phyloP scores from a whole-genome alignment of 2,888 invertebrate species.

The Chromoteleia sp. region DNA sequence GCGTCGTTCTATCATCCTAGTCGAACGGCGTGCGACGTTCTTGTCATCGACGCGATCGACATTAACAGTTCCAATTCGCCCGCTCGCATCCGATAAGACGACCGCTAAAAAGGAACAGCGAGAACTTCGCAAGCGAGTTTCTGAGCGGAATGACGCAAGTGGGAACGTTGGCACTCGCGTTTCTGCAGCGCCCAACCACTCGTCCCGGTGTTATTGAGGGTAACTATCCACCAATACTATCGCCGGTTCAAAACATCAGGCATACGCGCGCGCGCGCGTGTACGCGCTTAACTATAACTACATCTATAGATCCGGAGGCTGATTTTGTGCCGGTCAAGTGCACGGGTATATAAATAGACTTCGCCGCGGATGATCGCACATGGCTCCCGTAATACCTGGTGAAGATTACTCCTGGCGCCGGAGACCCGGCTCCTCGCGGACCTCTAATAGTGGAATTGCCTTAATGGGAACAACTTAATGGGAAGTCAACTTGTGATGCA shows the following conservation, averaged over 20 bases:
- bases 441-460: conserved; percentile 75
- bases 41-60: conserved; percentile 10
- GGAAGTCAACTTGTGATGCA: conserved; percentile 78
- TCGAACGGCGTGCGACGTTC: conserved; percentile 1
- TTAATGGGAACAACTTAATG: conserved; percentile 74
- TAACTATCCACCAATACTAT: conserved; percentile 21
- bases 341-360: conserved; percentile 73
- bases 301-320: conserved; percentile 15
- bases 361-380: conserved; percentile 62
- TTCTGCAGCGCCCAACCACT: conserved; percentile 31
- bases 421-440: conserved; percentile 21
- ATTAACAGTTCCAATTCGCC: conserved; percentile 30
- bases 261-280: not conserved
- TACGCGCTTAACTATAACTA: not conserved
- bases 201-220: conserved; percentile 48
- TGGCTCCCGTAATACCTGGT: conserved; percentile 70
- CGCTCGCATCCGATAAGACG: conserved; percentile 41
- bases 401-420: conserved; percentile 71
- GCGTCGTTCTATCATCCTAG: not conserved
- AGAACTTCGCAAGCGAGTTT: conserved; percentile 34
- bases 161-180: conserved; percentile 12
- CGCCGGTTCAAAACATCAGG: not conserved
- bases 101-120: conserved; percentile 37
- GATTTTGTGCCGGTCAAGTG: conserved; percentile 52
- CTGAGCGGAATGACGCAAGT: conserved; percentile 42